Base-by-base conservation (phyloP, 2,888 invertebrate genomes). In the Pediacus dermestoides region DNA sequence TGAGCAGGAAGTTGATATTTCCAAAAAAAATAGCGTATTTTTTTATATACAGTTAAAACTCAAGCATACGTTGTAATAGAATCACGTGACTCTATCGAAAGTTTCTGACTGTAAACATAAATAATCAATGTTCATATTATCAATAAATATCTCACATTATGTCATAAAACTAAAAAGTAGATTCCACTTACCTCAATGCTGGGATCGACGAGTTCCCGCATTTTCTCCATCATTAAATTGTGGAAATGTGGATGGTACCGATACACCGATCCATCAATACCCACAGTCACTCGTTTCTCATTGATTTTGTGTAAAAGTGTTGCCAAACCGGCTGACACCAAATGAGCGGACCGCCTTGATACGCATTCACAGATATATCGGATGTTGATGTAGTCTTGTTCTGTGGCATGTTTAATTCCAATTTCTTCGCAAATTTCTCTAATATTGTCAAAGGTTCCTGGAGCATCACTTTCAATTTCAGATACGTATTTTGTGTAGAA, bases 401-500 rank as follows among this genome's bases (percentile, higher is more conserved):
- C 88, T 4, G 85, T 84, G 34, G 88, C 88, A 61, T 89, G 85
- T 37, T 83, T 79, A 32, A 93, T 68, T 30, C 64, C 64, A 52
- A 55, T 75, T 72, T 95, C 92, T 53, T 92, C 89, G 42, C 96
- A 74, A 16, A 96, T 88, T 52, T 81, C 75, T 34, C 54, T 61
- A 61, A 93, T 92, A 64, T 89, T 90, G 31, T 78, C 80, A 69
- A 80, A 91, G 51, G 82, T 82, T 9, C 89, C 90, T 4, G 76
- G 75, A 44, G 84, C 82, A 60, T 92, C 91, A 16, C 87, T 85
- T 69, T 99, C 97, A 48, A 97, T 95, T 75, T 96, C 96, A 2
- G 96, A 96, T 6, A 99, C 89, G 67, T 90, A 97, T 78, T 96
- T 96, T 9, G 96, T 96, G 69, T 91, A 91, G 74, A 97, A 97